Conservation (phyloP, 2,888 invertebrate genomes). For the Phytoseiulus persimilis region DNA sequence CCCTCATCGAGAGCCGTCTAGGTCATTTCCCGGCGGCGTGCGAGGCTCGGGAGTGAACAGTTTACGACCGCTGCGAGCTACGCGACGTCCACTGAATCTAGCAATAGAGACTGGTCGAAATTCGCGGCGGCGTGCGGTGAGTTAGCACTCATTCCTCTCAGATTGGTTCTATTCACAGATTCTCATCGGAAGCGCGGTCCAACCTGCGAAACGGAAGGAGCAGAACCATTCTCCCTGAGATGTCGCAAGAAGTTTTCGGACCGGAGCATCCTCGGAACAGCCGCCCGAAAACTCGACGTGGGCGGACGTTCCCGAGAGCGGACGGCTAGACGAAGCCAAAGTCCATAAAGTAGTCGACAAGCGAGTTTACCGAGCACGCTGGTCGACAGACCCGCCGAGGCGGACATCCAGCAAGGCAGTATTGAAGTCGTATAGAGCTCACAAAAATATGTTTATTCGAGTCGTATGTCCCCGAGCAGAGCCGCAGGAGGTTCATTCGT, state of each 20-base stretch:
- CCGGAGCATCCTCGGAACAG: neutral
- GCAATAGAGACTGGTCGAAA: no score
- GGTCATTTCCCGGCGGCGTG: no score
- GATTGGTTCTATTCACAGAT: no score
- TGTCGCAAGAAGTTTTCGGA: neutral
- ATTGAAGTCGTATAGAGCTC: neutral
- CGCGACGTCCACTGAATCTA: no score
- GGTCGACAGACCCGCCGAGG: neutral
- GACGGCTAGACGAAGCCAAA: neutral
- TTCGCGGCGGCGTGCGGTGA: no score
- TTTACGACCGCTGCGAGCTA: no score
- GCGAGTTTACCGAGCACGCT: neutral
- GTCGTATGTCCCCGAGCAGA: neutral
- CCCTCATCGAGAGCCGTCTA: no score
- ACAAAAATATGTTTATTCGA: neutral
- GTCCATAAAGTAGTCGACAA: neutral
- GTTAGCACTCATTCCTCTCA: no score
- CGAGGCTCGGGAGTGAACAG: no score
- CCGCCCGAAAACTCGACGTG: neutral
- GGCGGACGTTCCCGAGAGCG: neutral
- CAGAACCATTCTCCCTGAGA: neutral
- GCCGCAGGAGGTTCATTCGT: neutral
- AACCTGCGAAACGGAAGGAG: no score
- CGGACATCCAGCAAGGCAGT: neutral
- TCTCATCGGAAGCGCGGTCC: no score